Conservation (phyloP, 2,797 vertebrate genomes). For the Karalla daura region DNA sequence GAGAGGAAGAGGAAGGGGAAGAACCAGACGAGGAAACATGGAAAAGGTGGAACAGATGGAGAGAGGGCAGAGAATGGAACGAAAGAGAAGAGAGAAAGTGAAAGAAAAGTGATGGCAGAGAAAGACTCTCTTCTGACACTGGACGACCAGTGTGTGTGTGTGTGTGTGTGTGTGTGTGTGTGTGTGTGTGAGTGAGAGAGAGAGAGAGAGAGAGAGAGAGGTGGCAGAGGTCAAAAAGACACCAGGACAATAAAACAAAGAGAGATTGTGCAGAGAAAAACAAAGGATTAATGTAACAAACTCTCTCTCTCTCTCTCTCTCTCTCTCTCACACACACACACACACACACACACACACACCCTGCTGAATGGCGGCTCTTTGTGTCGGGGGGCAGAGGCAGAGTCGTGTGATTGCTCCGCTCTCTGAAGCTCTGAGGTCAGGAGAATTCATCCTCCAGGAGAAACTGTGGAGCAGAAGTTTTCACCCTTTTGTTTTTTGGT, state of each 20-base stretch:
- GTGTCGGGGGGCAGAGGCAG: constrained; percentile 39
- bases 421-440: constrained; percentile 18
- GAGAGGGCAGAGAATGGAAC: background rate
- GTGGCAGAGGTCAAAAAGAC: constrained; percentile 25
- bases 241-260: constrained; percentile 49
- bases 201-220: background rate
- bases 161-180: too few relatives aligned
- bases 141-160: background rate
- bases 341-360: constrained; percentile 9
- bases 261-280: constrained; percentile 40
- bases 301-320: background rate
- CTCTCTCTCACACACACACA: background rate
- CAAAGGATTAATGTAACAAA: constrained; percentile 43
- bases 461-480: too few relatives aligned
- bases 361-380: constrained; percentile 31
- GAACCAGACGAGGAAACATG: background rate
- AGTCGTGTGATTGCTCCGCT: constrained; percentile 35
- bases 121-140: background rate
- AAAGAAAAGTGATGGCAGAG: background rate
- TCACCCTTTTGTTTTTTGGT: too few relatives aligned
- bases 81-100: background rate
- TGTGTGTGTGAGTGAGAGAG: background rate
- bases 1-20: background rate
- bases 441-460: background rate
- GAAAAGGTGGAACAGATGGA: background rate